Conservation (phyloP, 1,140 invertebrate genomes). For the Orussus abietinus region DNA sequence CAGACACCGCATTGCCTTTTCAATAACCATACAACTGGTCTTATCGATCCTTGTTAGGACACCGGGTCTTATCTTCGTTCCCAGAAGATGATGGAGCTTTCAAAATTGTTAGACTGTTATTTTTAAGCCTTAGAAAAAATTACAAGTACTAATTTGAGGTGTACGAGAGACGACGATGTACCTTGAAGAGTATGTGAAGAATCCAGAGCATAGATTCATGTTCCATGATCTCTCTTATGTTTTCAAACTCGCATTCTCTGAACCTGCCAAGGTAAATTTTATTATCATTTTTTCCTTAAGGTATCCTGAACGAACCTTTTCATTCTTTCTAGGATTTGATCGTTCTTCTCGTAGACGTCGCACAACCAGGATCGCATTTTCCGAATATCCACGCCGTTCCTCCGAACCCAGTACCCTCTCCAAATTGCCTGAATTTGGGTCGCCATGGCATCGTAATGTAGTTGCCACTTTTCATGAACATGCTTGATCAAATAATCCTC, state of each 20-base stretch:
- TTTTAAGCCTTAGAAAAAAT: constrained; percentile 5
- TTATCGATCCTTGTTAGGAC: constrained; percentile 32
- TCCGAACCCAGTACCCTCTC: constrained; percentile 29
- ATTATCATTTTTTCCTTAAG: constrained; percentile 2
- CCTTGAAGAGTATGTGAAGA: constrained; percentile 33
- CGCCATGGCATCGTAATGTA: constrained; percentile 26
- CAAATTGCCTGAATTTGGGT: constrained; percentile 32
- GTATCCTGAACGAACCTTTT: constrained; percentile 15
- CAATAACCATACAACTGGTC: constrained; percentile 23
- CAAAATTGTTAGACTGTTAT: neutral
- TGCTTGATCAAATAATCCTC: constrained; percentile 15
- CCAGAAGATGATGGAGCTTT: constrained; percentile 33
- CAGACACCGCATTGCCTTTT: constrained; percentile 33
- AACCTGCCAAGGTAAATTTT: constrained; percentile 17
- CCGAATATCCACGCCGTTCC: constrained; percentile 16
- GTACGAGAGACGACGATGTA: constrained; percentile 11
- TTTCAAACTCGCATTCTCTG: constrained; percentile 15
- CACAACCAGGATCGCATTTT: constrained; percentile 22
- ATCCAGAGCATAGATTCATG: constrained; percentile 27
- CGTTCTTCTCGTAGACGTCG: constrained; percentile 19
- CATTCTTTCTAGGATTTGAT: constrained; percentile 20
- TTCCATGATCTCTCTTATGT: constrained; percentile 13
- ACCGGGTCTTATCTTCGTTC: constrained; percentile 27
- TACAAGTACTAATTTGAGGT: neutral
- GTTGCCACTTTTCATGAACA: constrained; percentile 20